Conservation (phyloP, 2,888 invertebrate species). For the Callinectes sapidus region DNA sequence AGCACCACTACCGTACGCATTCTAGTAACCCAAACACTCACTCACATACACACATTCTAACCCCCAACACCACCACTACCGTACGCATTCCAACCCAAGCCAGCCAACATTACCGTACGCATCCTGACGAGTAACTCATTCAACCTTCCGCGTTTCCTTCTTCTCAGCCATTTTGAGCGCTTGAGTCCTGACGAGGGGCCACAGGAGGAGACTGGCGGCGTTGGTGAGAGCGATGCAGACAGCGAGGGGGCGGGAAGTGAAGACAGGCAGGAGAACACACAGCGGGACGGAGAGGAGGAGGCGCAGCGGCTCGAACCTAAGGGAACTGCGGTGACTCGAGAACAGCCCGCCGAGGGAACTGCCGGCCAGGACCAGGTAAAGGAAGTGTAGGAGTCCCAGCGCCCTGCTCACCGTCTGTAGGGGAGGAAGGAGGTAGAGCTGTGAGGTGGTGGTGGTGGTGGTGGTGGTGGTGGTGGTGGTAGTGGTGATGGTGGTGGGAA, state of each 20-base stretch:
- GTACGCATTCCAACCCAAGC: no score
- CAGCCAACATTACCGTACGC: no score
- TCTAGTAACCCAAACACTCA: no score
- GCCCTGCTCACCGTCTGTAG: not conserved
- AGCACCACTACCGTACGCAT: no score
- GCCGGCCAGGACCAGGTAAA: not conserved
- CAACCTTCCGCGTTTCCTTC: not conserved
- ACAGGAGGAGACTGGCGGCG: not conserved
- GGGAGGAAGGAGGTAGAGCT: not conserved
- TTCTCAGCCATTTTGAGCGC: not conserved
- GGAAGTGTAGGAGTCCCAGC: not conserved
- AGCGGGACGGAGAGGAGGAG: not conserved
- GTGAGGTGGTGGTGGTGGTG: not conserved
- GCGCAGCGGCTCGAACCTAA: constrained; percentile 17
- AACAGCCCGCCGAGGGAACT: constrained; percentile 40
- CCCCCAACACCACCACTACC: no score
- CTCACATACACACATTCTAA: no score
- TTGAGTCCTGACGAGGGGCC: not conserved
- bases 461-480: not conserved
- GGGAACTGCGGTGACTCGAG: not conserved
- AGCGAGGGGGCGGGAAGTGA: not conserved
- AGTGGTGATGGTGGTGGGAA: not conserved
- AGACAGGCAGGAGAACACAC: not conserved
- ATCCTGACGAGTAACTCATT: not conserved
- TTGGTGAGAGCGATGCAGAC: not conserved